phyloP scores from a whole-genome alignment of 2,797 vertebrate genomes.

The Sitta carolinensis region DNA sequence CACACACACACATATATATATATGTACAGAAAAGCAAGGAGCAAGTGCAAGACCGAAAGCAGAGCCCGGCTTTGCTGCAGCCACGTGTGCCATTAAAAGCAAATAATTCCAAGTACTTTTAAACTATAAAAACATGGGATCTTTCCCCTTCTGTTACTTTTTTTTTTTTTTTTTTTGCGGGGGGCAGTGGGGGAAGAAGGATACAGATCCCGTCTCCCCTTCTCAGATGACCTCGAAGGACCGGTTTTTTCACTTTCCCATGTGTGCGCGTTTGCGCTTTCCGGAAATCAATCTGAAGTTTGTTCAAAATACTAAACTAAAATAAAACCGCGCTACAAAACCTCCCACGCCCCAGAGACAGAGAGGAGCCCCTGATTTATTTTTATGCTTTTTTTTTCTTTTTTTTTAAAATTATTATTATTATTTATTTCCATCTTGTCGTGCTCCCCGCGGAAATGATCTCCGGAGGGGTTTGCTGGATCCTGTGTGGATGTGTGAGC shows the following conservation, averaged over 20 bases:
- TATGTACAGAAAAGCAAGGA: not conserved
- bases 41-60: constrained; percentile 53
- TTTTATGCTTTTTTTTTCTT: not conserved
- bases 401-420: not conserved
- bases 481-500: not conserved
- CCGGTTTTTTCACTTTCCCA: constrained; percentile 63
- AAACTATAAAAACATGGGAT: constrained; percentile 43
- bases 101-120: constrained; percentile 53
- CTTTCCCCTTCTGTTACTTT: not conserved
- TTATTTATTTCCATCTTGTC: not conserved
- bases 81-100: constrained; percentile 55
- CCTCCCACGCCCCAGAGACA: constrained; percentile 17
- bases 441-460: not conserved
- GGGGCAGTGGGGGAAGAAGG: not conserved
- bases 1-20: accelerated
- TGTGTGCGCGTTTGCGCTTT: constrained; percentile 40
- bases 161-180: not conserved
- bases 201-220: constrained; percentile 1
- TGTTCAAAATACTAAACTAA: constrained; percentile 41
- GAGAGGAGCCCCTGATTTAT: not conserved
- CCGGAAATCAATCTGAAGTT: constrained; percentile 54
- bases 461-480: not conserved
- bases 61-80: constrained; percentile 8
- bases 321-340: constrained; percentile 44
- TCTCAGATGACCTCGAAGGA: constrained; percentile 52